Base-by-base conservation (phyloP, 2,888 invertebrate genomes). In the Neocrepidodera transversa region DNA sequence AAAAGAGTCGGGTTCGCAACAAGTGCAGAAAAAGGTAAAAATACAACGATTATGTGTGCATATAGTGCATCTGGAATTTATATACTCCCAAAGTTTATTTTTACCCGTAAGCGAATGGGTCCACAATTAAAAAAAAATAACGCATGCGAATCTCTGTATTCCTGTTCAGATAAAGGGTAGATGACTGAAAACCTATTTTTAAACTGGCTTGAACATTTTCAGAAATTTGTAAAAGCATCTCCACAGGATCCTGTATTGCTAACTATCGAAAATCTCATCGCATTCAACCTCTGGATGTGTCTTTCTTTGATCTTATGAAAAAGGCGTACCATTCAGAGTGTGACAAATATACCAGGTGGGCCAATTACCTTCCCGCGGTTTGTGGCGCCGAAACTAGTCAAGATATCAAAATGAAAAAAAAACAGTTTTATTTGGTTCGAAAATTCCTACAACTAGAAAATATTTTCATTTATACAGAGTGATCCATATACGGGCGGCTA, bases 71-170 rank as follows among this genome's bases (percentile, higher is more conserved):
- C 38, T 11, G 38, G 38, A 13, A 38, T 38, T 38, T 38, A 38
- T 38, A 38, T 38, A 38, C 38, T 14, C 8, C 38, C 8, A 32
- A 26, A 51, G 47, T 62, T 57, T 26, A 57, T 62, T 18, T 59
- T 56, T 50, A 47, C 53, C n/a, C 23, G 47, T 38, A 38, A 38
- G 38, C 2, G 42, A 42, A 42, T 42, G 42, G 20, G 18, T 42
- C 42, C 42, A 42, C 42, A 42, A n/a, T n/a, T 42, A 8, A 18
- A 42, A 42, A 42, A 42, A 38, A 42, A 38, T 38, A 26, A 38
- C 17, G 36, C 38, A 18, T n/a, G 23, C 5, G 50, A 18, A 36
- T 36, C 38, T 17, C 1, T 38, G 13, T 50, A 50, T 50, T 20
- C 18, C 11, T 50, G 50, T 17, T 17, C 48, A 14, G 16, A 45